A percentile compares a stretch with the other conserved stretches of the same genome.
Evolutionary conservation across 2,888 invertebrate genomes (phyloP).

Genomic region (Nymphalis polychloros): DNA sequence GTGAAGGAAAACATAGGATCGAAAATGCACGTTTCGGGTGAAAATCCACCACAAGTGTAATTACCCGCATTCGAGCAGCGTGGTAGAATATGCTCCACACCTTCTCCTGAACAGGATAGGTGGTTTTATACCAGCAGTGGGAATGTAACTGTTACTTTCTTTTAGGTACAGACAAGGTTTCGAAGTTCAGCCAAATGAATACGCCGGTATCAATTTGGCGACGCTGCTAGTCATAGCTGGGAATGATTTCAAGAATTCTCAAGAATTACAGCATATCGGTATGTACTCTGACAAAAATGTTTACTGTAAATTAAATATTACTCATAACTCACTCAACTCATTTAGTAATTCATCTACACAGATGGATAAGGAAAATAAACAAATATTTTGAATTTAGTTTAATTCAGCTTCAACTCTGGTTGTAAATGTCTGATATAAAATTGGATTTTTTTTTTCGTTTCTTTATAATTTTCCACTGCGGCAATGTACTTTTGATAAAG

Average conservation of each 20-base stretch:
- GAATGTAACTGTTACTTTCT: slow-evolving; percentile 18
- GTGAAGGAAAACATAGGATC: too few relatives aligned
- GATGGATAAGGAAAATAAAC: slow-evolving; percentile 1
- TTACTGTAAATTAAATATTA: slow-evolving; percentile 8
- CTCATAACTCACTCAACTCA: neutral
- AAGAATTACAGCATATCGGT: slow-evolving; percentile 95
- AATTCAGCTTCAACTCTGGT: neutral
- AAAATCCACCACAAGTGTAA: too few relatives aligned
- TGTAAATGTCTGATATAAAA: neutral
- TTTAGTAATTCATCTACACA: neutral
- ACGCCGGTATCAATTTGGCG: slow-evolving; percentile 99
- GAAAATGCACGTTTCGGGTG: too few relatives aligned
- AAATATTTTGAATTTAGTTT: neutral
- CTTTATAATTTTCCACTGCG: neutral
- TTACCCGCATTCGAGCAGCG: too few relatives aligned
- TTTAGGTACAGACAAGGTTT: slow-evolving; percentile 94
- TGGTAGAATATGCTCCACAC: too few relatives aligned
- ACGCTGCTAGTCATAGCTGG: slow-evolving; percentile 98
- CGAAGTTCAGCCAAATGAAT: slow-evolving; percentile 99
- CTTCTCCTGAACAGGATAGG: too few relatives aligned
- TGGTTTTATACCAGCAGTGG: too few relatives aligned
- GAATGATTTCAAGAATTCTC: slow-evolving; percentile 95
- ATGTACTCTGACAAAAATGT: neutral
- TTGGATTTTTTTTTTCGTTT: slow-evolving; percentile 4
- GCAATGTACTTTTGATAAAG: neutral